phyloP scores from a whole-genome alignment of 2,113 vertebrate species.

The Mirza zaza region DNA sequence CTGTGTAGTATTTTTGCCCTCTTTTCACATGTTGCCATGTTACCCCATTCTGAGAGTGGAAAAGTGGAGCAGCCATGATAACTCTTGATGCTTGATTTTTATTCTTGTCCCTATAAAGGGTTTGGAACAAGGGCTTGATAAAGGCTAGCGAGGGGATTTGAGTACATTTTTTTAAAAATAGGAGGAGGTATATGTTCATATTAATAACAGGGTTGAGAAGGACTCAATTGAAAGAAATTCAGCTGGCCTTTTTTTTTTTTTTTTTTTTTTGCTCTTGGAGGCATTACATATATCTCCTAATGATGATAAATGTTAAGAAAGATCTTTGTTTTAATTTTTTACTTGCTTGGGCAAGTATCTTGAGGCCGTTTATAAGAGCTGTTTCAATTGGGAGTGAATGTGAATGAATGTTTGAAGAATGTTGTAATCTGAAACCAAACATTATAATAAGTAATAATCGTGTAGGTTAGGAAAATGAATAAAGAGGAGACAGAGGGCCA shows the following conservation, averaged over 20 bases:
- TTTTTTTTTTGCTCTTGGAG: not conserved
- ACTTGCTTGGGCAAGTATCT: not conserved
- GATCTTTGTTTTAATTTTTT: constrained; percentile 18
- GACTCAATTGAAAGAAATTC: not conserved
- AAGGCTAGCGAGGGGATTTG: not conserved
- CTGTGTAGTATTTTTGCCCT: not conserved
- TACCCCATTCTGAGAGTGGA: not conserved
- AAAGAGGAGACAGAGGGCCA: not conserved
- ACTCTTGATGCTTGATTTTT: not conserved
- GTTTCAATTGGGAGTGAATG: not conserved
- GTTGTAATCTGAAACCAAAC: constrained; percentile 34
- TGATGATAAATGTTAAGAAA: constrained; percentile 34
- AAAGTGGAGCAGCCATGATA: not conserved
- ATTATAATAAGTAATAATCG: not conserved
- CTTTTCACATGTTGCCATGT: not conserved
- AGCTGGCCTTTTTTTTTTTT: not conserved
- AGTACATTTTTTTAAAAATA: not conserved
- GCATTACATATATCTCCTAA: not conserved
- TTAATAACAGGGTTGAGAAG: constrained; percentile 21
- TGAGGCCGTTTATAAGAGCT: not conserved
- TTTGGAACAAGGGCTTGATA: not conserved
- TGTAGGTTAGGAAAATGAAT: not conserved
- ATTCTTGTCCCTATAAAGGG: not conserved
- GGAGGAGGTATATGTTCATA: not conserved
- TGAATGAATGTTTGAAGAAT: constrained; percentile 1